Evolutionary conservation across 2,888 invertebrate genomes (phyloP).

Genomic region (Cryptops parisi): DNA sequence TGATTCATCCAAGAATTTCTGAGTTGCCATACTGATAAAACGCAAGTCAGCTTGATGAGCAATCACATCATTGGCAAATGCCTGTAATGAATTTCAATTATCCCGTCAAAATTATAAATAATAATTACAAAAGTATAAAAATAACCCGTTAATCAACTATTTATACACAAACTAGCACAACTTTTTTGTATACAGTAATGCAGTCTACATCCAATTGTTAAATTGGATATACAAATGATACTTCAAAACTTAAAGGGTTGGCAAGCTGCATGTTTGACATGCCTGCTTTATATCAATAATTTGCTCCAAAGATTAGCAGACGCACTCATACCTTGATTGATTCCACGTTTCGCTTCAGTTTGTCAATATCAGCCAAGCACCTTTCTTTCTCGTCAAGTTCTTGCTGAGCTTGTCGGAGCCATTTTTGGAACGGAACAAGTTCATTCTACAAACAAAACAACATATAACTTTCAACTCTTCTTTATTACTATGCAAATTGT

Average conservation of each 20-base stretch:
- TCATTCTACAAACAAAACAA: conserved; percentile 35
- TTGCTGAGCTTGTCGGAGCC: conserved; percentile 68
- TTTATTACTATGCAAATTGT: neutral
- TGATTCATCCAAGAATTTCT: conserved; percentile 90
- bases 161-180: no score
- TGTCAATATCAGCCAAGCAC: conserved; percentile 58
- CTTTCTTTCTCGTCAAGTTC: conserved; percentile 72
- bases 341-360: conserved; percentile 41
- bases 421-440: conserved; percentile 60
- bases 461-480: neutral
- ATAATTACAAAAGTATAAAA: no score
- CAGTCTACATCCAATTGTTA: no score
- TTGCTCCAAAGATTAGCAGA: no score
- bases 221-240: neutral
- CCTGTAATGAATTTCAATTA: conserved; percentile 15
- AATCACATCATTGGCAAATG: conserved; percentile 83
- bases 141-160: no score
- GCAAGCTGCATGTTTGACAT: no score
- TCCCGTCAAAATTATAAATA: neutral
- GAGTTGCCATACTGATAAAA: conserved; percentile 90
- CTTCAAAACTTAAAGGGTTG: no score
- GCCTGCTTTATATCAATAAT: no score
- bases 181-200: no score
- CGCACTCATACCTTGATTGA: conserved; percentile 57
- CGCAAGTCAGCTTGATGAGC: conserved; percentile 89